A percentile compares a stretch with the other conserved stretches of the same genome.
Conservation (phyloP, 2,113 vertebrate genomes). For the Zosterops borbonicus region DNA sequence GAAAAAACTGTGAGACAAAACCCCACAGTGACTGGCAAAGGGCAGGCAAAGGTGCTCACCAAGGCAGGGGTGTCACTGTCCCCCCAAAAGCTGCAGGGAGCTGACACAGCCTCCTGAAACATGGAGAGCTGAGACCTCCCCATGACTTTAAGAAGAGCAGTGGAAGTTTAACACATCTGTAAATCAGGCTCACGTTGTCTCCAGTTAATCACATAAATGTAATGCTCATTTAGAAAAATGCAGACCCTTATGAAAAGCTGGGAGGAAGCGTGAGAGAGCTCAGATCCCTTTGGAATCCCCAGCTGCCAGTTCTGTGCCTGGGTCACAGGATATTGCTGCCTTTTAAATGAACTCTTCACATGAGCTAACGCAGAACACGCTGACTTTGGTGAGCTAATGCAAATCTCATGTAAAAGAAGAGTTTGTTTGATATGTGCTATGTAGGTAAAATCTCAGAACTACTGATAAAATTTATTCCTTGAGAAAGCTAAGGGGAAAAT, state of each 20-base stretch:
- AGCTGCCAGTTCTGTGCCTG: neutral
- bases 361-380: neutral
- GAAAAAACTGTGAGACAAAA: neutral
- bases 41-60: neutral
- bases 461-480: neutral
- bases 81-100: neutral
- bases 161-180: neutral
- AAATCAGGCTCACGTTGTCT: neutral
- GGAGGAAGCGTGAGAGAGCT: neutral
- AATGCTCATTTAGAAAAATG: neutral
- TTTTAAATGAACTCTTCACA: constrained; percentile 14
- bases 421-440: neutral
- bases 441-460: neutral
- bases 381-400: neutral
- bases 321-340: constrained; percentile 19
- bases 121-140: neutral
- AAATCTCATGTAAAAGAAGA: neutral
- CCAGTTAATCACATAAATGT: neutral
- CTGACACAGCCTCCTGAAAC: neutral
- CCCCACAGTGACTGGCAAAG: neutral
- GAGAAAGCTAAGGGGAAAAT: neutral
- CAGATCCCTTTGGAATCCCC: neutral
- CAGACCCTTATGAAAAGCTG: neutral
- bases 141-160: neutral
- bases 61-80: neutral